A percentile compares a stretch with the other conserved stretches of the same genome.
phyloP scores from a whole-genome alignment of 2,113 vertebrate species.

The Drymodes brunneopygia region DNA sequence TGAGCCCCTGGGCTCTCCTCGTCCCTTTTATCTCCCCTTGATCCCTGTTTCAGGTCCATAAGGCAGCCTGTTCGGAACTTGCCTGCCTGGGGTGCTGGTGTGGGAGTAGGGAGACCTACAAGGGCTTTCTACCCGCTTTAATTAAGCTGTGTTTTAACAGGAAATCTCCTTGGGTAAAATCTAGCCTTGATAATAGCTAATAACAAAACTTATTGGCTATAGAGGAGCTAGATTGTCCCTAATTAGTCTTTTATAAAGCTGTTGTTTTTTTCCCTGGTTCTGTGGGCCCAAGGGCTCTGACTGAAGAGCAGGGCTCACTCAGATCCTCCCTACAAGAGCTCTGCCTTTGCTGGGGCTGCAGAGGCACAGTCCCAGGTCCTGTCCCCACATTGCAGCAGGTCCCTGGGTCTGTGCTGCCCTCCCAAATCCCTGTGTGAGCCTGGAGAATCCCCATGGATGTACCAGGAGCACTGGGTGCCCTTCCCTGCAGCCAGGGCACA shows the following conservation, averaged over 20 bases:
- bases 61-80: accelerated
- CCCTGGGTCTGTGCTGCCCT: neutral
- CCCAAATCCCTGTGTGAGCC: neutral
- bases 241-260: neutral
- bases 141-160: neutral
- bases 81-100: neutral
- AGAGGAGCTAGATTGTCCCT: neutral
- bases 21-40: neutral
- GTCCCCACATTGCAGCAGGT: accelerated
- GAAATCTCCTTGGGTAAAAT: neutral
- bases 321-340: neutral
- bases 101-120: neutral
- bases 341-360: neutral
- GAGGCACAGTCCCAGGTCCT: neutral
- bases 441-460: neutral
- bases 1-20: neutral
- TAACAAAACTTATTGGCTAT: neutral
- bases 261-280: neutral
- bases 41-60: neutral
- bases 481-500: neutral
- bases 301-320: neutral
- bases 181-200: neutral
- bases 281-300: neutral
- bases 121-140: neutral
- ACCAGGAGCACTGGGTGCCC: accelerated